Conservation (phyloP, 2,797 vertebrate genomes). For the Gallinago solitaria region DNA sequence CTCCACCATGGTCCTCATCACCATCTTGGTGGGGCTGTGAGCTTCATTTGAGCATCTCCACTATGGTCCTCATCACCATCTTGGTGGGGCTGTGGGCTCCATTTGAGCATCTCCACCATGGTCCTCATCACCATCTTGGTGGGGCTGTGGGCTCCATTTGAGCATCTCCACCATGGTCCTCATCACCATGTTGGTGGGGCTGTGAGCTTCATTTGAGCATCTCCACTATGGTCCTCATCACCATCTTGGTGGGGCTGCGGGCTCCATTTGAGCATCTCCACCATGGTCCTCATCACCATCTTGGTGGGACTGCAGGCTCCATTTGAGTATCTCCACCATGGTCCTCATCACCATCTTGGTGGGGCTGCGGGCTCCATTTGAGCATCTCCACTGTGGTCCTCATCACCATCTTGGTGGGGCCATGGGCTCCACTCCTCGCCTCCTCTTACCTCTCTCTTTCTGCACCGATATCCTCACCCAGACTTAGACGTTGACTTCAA, state of each 20-base stretch:
- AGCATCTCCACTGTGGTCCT: background rate
- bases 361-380: no score
- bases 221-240: background rate
- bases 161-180: background rate
- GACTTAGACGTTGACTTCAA: background rate
- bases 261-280: background rate
- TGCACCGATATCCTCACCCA: background rate
- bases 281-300: background rate
- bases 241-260: no score
- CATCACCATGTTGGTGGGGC: accelerated
- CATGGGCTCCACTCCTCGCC: background rate
- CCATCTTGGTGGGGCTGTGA: no score
- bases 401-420: accelerated
- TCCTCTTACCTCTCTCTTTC: background rate
- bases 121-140: background rate
- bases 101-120: no score
- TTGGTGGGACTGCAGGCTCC: background rate
- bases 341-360: background rate
- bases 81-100: background rate
- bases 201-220: background rate
- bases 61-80: background rate
- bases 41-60: background rate
- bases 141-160: no score
- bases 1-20: background rate
- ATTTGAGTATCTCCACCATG: no score